Base-by-base conservation (phyloP, 2,797 vertebrate species). In the Lophotriccus pileatus region DNA sequence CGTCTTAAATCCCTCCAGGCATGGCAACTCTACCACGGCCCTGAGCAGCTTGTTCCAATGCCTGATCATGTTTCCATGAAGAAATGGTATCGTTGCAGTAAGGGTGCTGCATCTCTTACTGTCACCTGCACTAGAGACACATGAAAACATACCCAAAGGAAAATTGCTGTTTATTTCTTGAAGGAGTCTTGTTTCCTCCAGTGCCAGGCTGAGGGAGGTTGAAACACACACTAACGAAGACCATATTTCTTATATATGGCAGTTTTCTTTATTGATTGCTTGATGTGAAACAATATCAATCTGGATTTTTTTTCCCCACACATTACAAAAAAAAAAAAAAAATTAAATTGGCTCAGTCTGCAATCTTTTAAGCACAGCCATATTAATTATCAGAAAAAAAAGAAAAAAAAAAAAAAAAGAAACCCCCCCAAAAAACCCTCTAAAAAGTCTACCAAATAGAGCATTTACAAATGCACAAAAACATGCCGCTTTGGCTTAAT, bases 321-420 rank as follows among this genome's bases (percentile, higher is more conserved):
- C 97, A 98, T 98, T 98, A 98, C 98, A 98, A 99, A 98, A 98
- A 93, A 98, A 98, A 99, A 98, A 98, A 93, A 98, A 98, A 98
- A 98, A 99, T 23, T 46, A 46, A 46, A 98, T 98, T 99, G 99
- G 99, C 99, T 99, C 99, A 99, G 99, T 99, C 98, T 98, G 99
- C 99, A 99, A 99, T 93, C 97, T 98, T 98, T 99, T 98, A 98
- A 98, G 97, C 97, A 98, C 95, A 97, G 98, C 97, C 98, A 96
- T 98, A 98, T 98, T 98, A 97, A 97, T 97, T 95, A 97, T 91
- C 84, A 97, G 93, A 86, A 93, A 95, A 94, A 90, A 11, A 6
- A 37, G 53, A 64, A 93, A 92, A 94, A 92, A 67, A 92, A 93
- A 94, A 93, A 46, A 46, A 92, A 93, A 94, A 93, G 43, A 46